Conservation (phyloP, 2,797 vertebrate genomes). For the Rhodeus uyekii region DNA sequence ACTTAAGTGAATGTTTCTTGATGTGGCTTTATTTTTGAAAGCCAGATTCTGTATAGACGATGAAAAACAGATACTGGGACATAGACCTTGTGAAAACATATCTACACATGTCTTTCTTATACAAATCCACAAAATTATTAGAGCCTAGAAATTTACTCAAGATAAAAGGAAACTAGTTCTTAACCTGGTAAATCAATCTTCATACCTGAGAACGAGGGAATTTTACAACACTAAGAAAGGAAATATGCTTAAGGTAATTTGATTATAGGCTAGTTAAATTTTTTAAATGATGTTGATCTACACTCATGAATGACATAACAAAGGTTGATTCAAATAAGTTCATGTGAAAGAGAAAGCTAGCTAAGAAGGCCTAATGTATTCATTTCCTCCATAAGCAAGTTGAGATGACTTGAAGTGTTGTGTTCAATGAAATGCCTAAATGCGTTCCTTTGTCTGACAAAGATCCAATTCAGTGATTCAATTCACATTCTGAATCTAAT, state of each 20-base stretch:
- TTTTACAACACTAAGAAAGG: background rate
- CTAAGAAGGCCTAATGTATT: background rate
- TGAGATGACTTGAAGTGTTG: background rate
- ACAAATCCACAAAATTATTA: background rate
- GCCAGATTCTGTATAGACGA: background rate
- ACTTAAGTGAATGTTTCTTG: background rate
- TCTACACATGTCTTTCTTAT: background rate
- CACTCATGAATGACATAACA: background rate
- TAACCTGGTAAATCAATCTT: background rate
- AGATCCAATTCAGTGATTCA: background rate
- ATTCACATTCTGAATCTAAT: background rate
- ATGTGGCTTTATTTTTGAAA: background rate
- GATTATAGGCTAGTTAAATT: background rate
- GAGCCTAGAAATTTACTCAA: background rate
- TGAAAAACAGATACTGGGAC: too few relatives aligned
- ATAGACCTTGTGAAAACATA: too few relatives aligned
- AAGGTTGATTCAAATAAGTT: background rate
- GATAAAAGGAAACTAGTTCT: background rate
- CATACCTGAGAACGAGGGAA: background rate
- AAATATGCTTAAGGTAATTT: background rate
- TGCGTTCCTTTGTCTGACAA: slow-evolving; percentile 13
- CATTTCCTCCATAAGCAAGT: background rate
- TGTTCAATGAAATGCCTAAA: slow-evolving; percentile 9
- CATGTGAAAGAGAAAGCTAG: background rate
- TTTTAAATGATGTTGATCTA: background rate